Evolutionary conservation across 2,888 invertebrate species (phyloP).

Genomic region (Polydesmus complanatus): DNA sequence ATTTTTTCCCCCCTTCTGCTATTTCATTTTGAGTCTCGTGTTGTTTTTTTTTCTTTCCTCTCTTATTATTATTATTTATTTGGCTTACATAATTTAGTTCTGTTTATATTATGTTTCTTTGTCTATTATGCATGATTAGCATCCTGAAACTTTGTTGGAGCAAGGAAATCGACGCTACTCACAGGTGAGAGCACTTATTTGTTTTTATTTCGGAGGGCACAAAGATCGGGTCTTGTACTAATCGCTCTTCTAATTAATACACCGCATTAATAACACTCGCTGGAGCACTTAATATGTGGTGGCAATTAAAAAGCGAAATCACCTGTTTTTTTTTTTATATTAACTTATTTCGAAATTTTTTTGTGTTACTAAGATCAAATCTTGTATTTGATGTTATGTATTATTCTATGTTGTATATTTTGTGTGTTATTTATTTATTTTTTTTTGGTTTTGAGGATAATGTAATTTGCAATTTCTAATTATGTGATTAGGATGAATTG

Average conservation of each 20-base stretch:
- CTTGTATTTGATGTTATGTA: neutral
- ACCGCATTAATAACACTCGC: too few species aligned
- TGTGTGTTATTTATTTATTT: neutral
- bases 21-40: neutral
- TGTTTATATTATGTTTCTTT: neutral
- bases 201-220: too few species aligned
- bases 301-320: too few species aligned
- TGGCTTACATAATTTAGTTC: neutral
- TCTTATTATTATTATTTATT: neutral
- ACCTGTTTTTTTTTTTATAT: too few species aligned
- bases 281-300: too few species aligned
- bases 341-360: too few species aligned
- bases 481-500: conserved; percentile 16
- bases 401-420: neutral
- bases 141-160: neutral
- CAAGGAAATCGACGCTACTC: neutral
- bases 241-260: too few species aligned
- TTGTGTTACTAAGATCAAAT: too few species aligned
- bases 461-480: neutral
- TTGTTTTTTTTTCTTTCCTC: neutral
- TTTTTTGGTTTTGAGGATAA: neutral
- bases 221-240: too few species aligned
- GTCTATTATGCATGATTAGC: neutral
- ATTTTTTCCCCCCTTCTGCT: neutral
- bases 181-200: neutral